A percentile compares a stretch with the other conserved stretches of the same genome.
Evolutionary conservation across 2,113 vertebrate species (phyloP).

Genomic region (Nicator chloris): DNA sequence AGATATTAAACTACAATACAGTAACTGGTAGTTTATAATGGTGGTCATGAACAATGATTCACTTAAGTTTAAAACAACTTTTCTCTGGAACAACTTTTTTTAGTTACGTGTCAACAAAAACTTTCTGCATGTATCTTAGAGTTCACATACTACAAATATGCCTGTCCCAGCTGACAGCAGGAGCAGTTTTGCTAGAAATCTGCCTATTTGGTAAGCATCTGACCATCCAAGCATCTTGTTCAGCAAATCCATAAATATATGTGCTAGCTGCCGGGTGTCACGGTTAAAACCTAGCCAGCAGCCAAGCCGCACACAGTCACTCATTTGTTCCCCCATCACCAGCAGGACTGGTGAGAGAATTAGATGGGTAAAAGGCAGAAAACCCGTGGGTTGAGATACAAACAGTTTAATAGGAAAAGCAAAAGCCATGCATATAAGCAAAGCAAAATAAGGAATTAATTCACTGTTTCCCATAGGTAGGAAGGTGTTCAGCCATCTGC

Average conservation of each 20-base stretch:
- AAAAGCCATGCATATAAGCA: background rate
- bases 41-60: rapidly evolving
- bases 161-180: background rate
- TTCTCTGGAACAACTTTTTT: background rate
- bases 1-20: background rate
- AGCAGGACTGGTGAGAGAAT: background rate
- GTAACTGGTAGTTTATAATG: background rate
- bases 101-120: background rate
- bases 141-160: rapidly evolving
- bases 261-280: too few species aligned
- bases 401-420: background rate
- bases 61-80: background rate
- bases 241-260: too few species aligned
- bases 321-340: background rate
- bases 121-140: background rate
- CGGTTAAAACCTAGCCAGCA: background rate
- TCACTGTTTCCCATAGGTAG: background rate
- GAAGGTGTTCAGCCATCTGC: background rate
- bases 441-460: background rate
- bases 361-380: background rate
- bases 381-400: background rate
- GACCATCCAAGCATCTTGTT: background rate
- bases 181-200: background rate
- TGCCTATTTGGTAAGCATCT: background rate
- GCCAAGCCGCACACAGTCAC: background rate